These are phyloP conservation scores for Coptodon bakossiorum DNA, from an alignment of 2,113 vertebrate species.

Conservation along the genomic window DNA sequence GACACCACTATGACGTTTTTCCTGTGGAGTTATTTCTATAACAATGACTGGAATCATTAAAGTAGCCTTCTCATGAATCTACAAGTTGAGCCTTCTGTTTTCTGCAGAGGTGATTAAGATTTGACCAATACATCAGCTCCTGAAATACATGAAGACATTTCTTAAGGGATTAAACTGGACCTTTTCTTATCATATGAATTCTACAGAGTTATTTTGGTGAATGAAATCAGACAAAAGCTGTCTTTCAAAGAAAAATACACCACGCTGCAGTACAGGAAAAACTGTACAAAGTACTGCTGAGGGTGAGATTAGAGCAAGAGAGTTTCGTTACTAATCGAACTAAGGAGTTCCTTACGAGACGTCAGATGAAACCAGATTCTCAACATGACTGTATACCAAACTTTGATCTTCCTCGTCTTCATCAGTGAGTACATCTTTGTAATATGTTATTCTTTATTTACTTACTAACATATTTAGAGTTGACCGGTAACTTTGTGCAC, in stretches of 20 bases:
- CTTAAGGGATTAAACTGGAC: background rate
- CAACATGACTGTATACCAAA: background rate
- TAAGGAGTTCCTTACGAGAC: background rate
- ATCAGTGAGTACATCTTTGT: slow-evolving; percentile 8
- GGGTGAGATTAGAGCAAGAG: background rate
- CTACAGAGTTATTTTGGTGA: background rate
- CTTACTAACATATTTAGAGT: background rate
- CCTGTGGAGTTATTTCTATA: background rate
- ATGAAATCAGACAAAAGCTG: background rate
- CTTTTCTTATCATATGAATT: background rate
- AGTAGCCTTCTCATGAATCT: background rate
- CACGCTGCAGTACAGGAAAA: background rate
- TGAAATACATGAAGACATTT: background rate
- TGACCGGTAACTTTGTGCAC: background rate
- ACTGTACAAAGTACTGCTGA: background rate
- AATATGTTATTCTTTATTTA: background rate
- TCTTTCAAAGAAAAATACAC: background rate
- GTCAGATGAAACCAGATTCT: background rate
- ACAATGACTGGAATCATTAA: background rate
- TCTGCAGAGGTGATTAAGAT: background rate
- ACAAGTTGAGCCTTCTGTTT: background rate
- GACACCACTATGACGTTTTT: background rate
- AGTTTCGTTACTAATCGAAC: background rate
- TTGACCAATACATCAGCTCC: background rate
- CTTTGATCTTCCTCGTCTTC: background rate